phyloP scores from a whole-genome alignment of 1,140 invertebrate species.

The Nylanderia fulva region DNA sequence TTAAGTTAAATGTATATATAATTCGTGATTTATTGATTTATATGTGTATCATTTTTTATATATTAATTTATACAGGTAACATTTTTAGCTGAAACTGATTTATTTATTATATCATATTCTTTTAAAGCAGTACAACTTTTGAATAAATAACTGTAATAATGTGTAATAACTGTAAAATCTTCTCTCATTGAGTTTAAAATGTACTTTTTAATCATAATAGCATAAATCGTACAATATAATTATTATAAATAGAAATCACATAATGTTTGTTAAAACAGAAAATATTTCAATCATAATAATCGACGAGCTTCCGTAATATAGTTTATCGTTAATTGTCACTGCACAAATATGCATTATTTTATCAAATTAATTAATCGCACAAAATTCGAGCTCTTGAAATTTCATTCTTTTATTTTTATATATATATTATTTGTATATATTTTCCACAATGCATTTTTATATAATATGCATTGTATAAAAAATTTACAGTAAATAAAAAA shows the following conservation, averaged over 20 bases:
- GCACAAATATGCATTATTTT: neutral
- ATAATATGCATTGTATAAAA: neutral
- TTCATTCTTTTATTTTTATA: neutral
- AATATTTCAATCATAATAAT: constrained; percentile 23
- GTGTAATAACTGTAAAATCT: too few relatives aligned
- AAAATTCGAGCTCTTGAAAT: constrained; percentile 31
- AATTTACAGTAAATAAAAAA: neutral
- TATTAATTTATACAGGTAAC: too few relatives aligned
- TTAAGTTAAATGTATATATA: too few relatives aligned
- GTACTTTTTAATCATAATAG: neutral
- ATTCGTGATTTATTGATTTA: neutral
- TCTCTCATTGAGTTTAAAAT: neutral
- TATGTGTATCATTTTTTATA: neutral
- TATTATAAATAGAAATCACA: neutral
- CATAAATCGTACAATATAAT: neutral
- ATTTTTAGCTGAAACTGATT: too few relatives aligned
- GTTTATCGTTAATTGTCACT: constrained; percentile 16
- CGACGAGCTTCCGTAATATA: constrained; percentile 14
- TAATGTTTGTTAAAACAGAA: constrained; percentile 17
- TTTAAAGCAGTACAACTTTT: neutral
- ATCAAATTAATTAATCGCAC: constrained; percentile 15
- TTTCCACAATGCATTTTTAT: neutral
- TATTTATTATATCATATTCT: neutral
- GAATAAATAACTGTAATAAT: neutral
- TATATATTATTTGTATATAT: neutral